A percentile compares a stretch with the other conserved stretches of the same genome.
These are phyloP conservation scores for Oncorhynchus keta DNA, from an alignment of 2,113 vertebrate species.

Conservation along the genomic window DNA sequence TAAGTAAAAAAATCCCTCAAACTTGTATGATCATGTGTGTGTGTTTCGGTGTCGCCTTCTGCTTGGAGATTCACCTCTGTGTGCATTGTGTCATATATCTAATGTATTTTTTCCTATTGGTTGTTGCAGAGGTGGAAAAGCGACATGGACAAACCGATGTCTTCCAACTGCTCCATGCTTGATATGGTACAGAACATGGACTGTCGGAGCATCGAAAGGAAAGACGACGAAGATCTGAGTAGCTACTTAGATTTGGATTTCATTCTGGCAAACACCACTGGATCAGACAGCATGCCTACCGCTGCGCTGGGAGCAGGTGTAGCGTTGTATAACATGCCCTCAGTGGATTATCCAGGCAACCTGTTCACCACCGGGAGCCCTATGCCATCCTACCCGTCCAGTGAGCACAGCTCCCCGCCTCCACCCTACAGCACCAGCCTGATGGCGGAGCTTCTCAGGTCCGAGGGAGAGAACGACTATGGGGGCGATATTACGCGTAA, in stretches of 20 bases:
- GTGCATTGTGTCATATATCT: not conserved
- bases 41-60: not conserved
- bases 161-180: slow-evolving; percentile 63
- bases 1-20: slow-evolving; percentile 76
- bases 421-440: slow-evolving; percentile 78
- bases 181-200: slow-evolving; percentile 71
- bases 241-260: slow-evolving; percentile 91
- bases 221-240: slow-evolving; percentile 92
- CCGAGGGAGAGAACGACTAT: slow-evolving; percentile 69
- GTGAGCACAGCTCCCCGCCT: slow-evolving; percentile 80
- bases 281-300: slow-evolving; percentile 68
- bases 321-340: slow-evolving; percentile 67
- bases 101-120: not conserved
- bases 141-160: slow-evolving; percentile 72
- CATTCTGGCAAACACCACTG: slow-evolving; percentile 88
- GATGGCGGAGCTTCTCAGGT: slow-evolving; percentile 80
- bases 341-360: slow-evolving; percentile 63
- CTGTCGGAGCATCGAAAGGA: slow-evolving; percentile 57
- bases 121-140: slow-evolving; percentile 84
- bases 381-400: slow-evolving; percentile 69
- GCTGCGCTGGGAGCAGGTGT: slow-evolving; percentile 29
- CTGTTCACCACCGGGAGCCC: slow-evolving; percentile 75
- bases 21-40: not conserved
- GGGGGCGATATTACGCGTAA: slow-evolving; percentile 64
- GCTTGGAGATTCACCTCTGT: not conserved